phyloP scores from a whole-genome alignment of 2,797 vertebrate species.

The Bradypus variegatus region DNA sequence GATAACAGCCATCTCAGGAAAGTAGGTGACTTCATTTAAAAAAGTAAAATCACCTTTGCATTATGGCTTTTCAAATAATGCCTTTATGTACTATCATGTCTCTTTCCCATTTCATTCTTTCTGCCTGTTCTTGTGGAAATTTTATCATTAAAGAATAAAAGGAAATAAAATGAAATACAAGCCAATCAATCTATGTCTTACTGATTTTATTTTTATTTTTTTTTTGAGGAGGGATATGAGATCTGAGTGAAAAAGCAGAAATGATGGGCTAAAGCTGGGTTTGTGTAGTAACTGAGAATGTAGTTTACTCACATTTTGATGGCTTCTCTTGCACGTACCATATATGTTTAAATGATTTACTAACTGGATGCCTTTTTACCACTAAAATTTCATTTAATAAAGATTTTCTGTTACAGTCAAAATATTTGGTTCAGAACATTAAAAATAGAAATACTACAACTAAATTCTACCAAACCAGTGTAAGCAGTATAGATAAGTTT shows the following conservation, averaged over 20 bases:
- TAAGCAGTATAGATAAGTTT: not conserved
- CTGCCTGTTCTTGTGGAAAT: not conserved
- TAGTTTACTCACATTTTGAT: not conserved
- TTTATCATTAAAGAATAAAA: not conserved
- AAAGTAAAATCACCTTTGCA: not conserved
- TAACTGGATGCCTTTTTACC: not conserved
- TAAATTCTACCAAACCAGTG: not conserved
- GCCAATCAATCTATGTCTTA: not conserved
- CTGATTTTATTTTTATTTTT: not conserved
- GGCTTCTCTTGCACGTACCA: too few relatives aligned
- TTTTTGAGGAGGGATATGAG: not conserved
- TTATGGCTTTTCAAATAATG: not conserved
- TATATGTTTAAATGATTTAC: not conserved
- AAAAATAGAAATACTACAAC: not conserved
- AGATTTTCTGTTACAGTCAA: not conserved
- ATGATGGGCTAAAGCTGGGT: not conserved
- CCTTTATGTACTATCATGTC: not conserved
- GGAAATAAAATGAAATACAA: not conserved
- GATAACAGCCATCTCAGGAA: not conserved
- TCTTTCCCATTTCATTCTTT: not conserved
- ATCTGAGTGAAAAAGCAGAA: not conserved
- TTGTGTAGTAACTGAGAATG: too few relatives aligned
- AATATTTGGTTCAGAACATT: not conserved
- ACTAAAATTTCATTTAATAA: not conserved
- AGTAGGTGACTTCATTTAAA: not conserved